Percentiles rank a stretch among this genome's conserved stretches.
These are phyloP conservation scores for Euphydryas editha DNA, from an alignment of 2,888 invertebrate genomes.

Conservation along the genomic window DNA sequence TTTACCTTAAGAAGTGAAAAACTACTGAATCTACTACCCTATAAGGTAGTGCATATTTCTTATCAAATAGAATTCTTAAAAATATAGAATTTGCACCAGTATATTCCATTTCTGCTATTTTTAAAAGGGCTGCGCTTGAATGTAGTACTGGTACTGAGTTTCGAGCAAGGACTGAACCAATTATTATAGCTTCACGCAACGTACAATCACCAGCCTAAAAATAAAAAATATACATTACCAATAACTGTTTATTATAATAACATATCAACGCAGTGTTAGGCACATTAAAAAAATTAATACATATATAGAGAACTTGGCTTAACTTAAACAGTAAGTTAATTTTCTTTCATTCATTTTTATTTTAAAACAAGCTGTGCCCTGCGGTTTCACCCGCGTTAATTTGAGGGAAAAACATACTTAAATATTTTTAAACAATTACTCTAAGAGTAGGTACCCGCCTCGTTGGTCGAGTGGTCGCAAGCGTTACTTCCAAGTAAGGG, in stretches of 20 bases:
- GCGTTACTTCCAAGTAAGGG: too few species aligned
- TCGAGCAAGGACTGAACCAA: slow-evolving; percentile 95
- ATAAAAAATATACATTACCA: slow-evolving; percentile 9
- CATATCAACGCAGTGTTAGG: too few species aligned
- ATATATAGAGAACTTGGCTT: background rate
- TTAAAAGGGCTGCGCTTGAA: slow-evolving; percentile 96
- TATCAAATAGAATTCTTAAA: slow-evolving; percentile 95
- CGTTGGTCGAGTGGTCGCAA: too few species aligned
- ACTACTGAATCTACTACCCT: slow-evolving; percentile 97
- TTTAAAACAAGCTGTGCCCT: too few species aligned
- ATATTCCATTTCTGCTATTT: slow-evolving; percentile 99
- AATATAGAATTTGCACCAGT: slow-evolving; percentile 98
- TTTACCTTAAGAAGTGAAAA: slow-evolving; percentile 94
- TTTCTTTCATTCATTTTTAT: too few species aligned
- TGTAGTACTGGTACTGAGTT: slow-evolving; percentile 97
- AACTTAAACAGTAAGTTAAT: background rate
- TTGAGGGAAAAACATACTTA: too few species aligned
- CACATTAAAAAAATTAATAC: too few species aligned
- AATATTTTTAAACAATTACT: too few species aligned
- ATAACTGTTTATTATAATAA: too few species aligned
- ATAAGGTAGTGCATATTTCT: slow-evolving; percentile 98
- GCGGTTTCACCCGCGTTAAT: too few species aligned
- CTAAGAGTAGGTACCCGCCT: too few species aligned
- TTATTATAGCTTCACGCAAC: slow-evolving; percentile 96
- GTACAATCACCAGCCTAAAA: slow-evolving; percentile 94